phyloP scores from a whole-genome alignment of 2,888 invertebrate species.

The Pherbina coryleti region DNA sequence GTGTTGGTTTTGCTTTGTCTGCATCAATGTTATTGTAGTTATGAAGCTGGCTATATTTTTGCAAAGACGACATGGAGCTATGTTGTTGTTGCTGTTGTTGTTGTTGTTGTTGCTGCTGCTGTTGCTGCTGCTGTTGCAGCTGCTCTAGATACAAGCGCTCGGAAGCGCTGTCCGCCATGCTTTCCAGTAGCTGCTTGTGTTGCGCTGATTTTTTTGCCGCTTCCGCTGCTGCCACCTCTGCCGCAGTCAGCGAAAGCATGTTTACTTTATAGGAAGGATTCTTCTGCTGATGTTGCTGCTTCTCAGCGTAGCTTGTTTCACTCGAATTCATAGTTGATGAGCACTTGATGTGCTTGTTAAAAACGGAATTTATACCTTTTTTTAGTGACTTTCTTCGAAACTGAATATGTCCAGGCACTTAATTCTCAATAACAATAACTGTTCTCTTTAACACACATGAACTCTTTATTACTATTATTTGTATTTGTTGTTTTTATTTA shows the following conservation, averaged over 20 bases:
- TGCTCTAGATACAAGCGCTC: background rate
- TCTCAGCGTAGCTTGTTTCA: background rate
- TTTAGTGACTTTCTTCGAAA: background rate
- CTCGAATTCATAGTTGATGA: background rate
- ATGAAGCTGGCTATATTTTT: conserved; percentile 11
- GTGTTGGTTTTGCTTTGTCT: conserved; percentile 24
- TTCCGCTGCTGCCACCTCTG: background rate
- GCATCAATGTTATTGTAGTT: conserved; percentile 23
- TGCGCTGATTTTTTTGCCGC: background rate
- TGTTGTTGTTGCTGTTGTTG: conserved; percentile 30
- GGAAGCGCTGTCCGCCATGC: background rate
- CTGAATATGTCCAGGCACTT: too few species aligned
- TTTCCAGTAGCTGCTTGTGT: background rate
- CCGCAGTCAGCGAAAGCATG: background rate
- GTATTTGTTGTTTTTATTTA: too few species aligned
- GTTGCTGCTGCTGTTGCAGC: background rate
- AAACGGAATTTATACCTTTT: background rate
- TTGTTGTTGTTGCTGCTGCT: conserved; percentile 32
- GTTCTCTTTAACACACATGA: too few species aligned
- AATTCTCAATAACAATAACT: too few species aligned
- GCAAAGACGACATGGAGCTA: conserved; percentile 24
- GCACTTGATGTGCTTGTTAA: background rate
- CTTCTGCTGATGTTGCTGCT: background rate
- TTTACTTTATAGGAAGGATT: background rate
- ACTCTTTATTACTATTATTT: too few species aligned